Conservation (phyloP, 2,888 invertebrate genomes). For the Sphaerophoria rueppellii region DNA sequence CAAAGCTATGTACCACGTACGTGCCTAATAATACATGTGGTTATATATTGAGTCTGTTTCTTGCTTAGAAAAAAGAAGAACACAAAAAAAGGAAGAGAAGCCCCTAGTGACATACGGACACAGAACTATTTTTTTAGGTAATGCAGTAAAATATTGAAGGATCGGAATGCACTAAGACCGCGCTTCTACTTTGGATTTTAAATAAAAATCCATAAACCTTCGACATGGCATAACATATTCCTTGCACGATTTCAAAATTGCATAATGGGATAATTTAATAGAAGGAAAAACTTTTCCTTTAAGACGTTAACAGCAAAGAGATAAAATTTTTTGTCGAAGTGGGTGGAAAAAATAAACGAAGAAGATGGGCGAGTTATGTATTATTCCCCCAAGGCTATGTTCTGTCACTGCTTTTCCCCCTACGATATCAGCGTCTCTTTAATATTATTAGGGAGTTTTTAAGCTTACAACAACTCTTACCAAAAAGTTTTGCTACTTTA, state of each 20-base stretch:
- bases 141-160: constrained; percentile 64
- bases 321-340: constrained; percentile 26
- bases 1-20: constrained; percentile 4
- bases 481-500: constrained; percentile 70
- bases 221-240: constrained; percentile 74
- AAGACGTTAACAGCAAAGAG: constrained; percentile 55
- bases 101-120: constrained; percentile 53
- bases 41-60: constrained; percentile 28
- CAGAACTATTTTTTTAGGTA: constrained; percentile 45
- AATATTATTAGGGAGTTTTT: constrained; percentile 47
- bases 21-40: constrained; percentile 46
- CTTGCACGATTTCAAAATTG: constrained; percentile 77
- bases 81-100: background rate
- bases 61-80: background rate
- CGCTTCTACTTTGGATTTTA: constrained; percentile 30
- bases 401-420: constrained; percentile 45
- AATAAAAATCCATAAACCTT: constrained; percentile 66
- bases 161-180: constrained; percentile 25
- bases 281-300: constrained; percentile 71
- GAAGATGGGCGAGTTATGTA: constrained; percentile 34
- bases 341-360: constrained; percentile 28
- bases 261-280: constrained; percentile 78
- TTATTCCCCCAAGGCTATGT: constrained; percentile 45
- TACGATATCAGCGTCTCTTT: constrained; percentile 64
- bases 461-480: constrained; percentile 68